Percentiles rank a stretch among this genome's conserved stretches.
Conservation (phyloP, 2,113 vertebrate species). For the Hippoglossus stenolepis region DNA sequence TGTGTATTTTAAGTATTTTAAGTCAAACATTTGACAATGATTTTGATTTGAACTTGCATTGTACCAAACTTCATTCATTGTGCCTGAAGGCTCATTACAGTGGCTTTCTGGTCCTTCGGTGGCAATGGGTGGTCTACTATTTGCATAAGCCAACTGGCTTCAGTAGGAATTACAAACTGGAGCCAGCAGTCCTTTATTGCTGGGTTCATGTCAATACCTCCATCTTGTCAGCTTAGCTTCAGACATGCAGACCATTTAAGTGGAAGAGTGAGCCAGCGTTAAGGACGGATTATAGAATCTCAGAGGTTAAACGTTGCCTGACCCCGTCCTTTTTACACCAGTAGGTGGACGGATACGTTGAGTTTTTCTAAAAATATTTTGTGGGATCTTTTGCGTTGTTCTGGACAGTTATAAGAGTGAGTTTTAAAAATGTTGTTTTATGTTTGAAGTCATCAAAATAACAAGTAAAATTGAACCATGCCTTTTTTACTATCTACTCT, state of each 20-base stretch:
- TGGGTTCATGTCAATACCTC: constrained; percentile 63
- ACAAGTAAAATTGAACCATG: not conserved
- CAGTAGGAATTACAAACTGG: constrained; percentile 62
- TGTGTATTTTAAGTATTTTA: too few species aligned
- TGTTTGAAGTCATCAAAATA: not conserved
- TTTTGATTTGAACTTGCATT: constrained; percentile 3
- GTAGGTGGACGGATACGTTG: not conserved
- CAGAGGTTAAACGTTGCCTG: constrained; percentile 52
- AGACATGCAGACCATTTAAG: constrained; percentile 63
- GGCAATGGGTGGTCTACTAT: constrained; percentile 65
- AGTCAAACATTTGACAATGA: too few species aligned
- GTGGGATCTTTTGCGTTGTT: not conserved
- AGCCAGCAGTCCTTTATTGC: constrained; percentile 56
- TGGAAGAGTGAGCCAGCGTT: constrained; percentile 61
- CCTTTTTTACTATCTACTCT: not conserved
- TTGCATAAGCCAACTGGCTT: constrained; percentile 65
- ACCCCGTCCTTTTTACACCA: constrained; percentile 25
- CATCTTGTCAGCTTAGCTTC: constrained; percentile 71
- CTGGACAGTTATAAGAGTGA: not conserved
- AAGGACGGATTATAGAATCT: constrained; percentile 62
- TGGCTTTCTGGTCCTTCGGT: constrained; percentile 41
- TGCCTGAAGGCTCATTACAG: constrained; percentile 45
- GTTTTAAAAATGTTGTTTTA: not conserved
- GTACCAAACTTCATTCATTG: too few species aligned
- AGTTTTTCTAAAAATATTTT: not conserved